These are phyloP conservation scores for Stichodactyla mertensii DNA, from an alignment of 64 coral and sea anemone species.

Conservation along the genomic window DNA sequence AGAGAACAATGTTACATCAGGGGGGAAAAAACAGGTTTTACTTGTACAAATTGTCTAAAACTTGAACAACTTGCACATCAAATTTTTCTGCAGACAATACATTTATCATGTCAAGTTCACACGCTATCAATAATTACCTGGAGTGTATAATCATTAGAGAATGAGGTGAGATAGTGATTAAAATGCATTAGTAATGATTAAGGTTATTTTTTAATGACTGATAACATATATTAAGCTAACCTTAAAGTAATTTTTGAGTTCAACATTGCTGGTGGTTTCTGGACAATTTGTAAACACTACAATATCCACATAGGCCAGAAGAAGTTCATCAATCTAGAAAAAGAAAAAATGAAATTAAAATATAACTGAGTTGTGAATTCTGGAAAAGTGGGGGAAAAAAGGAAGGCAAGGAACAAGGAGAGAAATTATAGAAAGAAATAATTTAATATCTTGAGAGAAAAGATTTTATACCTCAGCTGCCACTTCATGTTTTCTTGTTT, in stretches of 20 bases:
- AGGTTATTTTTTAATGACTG: too few relatives aligned
- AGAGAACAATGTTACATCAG: too few relatives aligned
- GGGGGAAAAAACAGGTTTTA: too few relatives aligned
- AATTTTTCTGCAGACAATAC: too few relatives aligned
- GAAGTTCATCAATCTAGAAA: conserved; percentile 72
- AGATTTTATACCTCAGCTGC: conserved; percentile 55
- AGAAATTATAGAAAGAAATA: neutral
- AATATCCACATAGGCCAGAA: conserved; percentile 62
- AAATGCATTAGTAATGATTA: too few relatives aligned
- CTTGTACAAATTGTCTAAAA: too few relatives aligned
- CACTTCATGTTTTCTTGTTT: conserved; percentile 47
- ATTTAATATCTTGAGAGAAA: too few relatives aligned
- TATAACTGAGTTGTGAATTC: neutral
- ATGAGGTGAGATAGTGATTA: too few relatives aligned
- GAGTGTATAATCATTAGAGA: too few relatives aligned
- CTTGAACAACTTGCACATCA: too few relatives aligned
- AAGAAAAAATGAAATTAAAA: neutral
- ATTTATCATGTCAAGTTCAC: too few relatives aligned
- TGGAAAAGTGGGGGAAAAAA: neutral
- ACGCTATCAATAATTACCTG: too few relatives aligned
- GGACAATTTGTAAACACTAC: conserved; percentile 65
- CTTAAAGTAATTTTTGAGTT: conserved; percentile 71
- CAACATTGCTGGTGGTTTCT: conserved; percentile 48
- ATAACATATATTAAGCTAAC: conserved; percentile 8
- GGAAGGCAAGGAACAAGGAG: neutral